Conservation (phyloP, 64 coral and sea anemone genomes). For the Astreopora myriophthalma region DNA sequence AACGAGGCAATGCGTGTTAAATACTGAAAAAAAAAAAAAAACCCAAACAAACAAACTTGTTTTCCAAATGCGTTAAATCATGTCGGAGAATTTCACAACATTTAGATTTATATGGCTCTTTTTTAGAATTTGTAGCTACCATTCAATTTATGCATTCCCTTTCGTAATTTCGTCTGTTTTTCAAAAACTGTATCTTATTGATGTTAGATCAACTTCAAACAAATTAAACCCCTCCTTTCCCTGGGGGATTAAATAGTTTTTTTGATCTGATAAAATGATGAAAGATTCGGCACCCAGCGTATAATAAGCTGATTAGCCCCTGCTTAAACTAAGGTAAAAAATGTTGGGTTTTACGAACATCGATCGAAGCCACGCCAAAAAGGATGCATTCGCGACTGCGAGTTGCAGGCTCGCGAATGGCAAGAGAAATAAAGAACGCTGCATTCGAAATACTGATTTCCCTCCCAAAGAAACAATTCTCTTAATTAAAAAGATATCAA, state of each 20-base stretch:
- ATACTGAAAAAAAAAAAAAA: not conserved
- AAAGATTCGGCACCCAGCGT: not conserved
- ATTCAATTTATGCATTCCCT: constrained; percentile 31
- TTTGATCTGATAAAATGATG: constrained; percentile 30
- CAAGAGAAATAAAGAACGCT: not conserved
- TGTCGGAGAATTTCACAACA: not conserved
- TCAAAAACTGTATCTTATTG: constrained; percentile 34
- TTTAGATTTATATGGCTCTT: not conserved
- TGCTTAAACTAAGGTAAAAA: not conserved
- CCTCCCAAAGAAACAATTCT: not conserved
- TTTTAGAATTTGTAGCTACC: not conserved
- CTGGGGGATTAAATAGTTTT: constrained; percentile 9
- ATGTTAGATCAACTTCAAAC: constrained; percentile 79
- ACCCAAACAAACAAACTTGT: no score
- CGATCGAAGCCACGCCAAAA: not conserved
- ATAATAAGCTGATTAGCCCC: not conserved
- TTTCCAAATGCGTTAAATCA: not conserved
- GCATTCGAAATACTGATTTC: not conserved
- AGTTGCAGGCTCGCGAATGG: not conserved
- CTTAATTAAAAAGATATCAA: constrained; percentile 35
- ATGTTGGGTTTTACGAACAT: not conserved
- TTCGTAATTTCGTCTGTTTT: constrained; percentile 35
- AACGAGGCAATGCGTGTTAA: not conserved
- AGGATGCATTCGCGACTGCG: not conserved
- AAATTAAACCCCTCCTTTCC: constrained; percentile 61